Base-by-base conservation (phyloP, 1,140 invertebrate species). In the Calephelis nemesis region DNA sequence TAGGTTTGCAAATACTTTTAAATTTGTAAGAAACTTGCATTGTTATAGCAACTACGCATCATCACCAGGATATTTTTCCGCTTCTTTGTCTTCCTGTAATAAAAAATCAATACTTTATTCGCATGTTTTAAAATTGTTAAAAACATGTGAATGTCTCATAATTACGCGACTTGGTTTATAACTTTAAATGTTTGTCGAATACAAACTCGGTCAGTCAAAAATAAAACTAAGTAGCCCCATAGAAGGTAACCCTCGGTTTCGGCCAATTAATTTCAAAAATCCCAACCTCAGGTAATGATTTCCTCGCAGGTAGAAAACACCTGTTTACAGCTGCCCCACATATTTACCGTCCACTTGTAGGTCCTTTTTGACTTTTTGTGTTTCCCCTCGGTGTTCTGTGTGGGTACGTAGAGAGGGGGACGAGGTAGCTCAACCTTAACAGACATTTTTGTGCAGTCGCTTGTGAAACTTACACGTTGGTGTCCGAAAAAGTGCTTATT, bases 241-340 rank as follows among this genome's bases (percentile, higher is more conserved):
- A 58, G 19, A 60, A 12, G 58, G 58, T 40, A 30, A 60, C 30
- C 58, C 6, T 60, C 58, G 58, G 58, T 42, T 60, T 60, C 58
- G 58, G 11, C 30, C 58, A 60, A 60, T 60, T 60, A 60, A 60
- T 60, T 60, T 39, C 58, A 13, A 60, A 60, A 60, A 40, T 60
- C 39, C 58, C 58, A 60, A 42, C 39, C 58, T 60, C 58, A 60
- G 58, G 58, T 60, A 60, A 60, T 60, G 58, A 60, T 60, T 60
- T 60, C 58, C 58, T 60, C 39, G 58, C 58, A 60, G 58, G 58
- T 60, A 60, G 58, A 60, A 60, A 60, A 11, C 58, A 60, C 58
- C 58, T 60, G 58, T 39, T 60, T 60, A 40, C 58, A 60, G 30
- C 58, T 60, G 58, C 58, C 40, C 39, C 39, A 60, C 7, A 60